Percentiles rank a stretch among this genome's conserved stretches.
Evolutionary conservation across 2,797 vertebrate species (phyloP).

Genomic region (Chelonia mydas): DNA sequence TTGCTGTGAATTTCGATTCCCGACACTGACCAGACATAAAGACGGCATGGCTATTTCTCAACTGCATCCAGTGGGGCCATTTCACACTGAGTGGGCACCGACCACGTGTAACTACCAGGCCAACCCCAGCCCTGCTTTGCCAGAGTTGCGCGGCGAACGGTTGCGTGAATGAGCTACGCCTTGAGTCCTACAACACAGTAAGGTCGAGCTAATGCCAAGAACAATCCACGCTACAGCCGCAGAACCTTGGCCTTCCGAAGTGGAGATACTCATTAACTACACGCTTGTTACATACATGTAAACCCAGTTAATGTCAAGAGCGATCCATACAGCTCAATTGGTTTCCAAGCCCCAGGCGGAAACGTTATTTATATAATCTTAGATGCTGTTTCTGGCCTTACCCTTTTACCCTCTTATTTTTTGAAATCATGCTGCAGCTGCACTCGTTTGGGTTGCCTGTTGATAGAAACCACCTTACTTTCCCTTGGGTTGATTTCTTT

Average conservation of each 20-base stretch:
- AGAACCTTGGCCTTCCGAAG: background rate
- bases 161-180: background rate
- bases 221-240: background rate
- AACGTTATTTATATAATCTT: background rate
- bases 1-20: background rate
- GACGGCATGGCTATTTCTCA: background rate
- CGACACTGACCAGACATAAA: background rate
- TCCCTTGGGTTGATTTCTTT: background rate
- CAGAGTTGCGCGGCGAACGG: background rate
- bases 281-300: background rate
- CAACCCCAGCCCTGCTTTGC: background rate
- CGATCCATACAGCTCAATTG: slow-evolving; percentile 4
- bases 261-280: background rate
- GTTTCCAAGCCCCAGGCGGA: slow-evolving; percentile 55
- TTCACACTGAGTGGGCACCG: background rate
- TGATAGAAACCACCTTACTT: background rate
- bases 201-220: background rate
- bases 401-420: background rate
- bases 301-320: background rate
- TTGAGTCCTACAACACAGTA: background rate
- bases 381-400: background rate
- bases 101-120: background rate
- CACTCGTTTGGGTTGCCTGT: background rate
- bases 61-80: background rate
- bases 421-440: no score